Evolutionary conservation across 2,797 vertebrate species (phyloP).

Genomic region (Epinephelus coioides): DNA sequence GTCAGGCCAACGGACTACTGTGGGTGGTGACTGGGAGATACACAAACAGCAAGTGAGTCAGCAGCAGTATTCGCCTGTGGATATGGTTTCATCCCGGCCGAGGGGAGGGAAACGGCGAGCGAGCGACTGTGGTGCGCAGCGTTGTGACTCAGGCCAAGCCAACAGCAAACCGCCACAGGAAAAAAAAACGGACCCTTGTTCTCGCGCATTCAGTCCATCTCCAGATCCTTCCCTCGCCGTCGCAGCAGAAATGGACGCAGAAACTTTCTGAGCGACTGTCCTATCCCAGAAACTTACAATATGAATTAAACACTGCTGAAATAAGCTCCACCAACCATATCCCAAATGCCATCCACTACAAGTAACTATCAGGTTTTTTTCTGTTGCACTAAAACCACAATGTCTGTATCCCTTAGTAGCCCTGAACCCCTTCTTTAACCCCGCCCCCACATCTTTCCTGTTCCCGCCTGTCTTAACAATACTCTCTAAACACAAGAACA

Average conservation of each 20-base stretch:
- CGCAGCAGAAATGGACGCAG: constrained; percentile 35
- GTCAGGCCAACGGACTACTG: constrained; percentile 47
- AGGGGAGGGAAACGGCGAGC: constrained; percentile 19
- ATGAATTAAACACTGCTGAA: constrained; percentile 56
- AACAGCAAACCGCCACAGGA: constrained; percentile 11
- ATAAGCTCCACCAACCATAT: constrained; percentile 59
- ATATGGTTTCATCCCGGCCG: constrained; percentile 12
- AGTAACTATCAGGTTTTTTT: constrained; percentile 75
- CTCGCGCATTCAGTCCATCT: constrained; percentile 11
- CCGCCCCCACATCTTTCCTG: constrained; percentile 4
- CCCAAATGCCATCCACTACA: constrained; percentile 60
- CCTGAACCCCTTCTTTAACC: constrained; percentile 14
- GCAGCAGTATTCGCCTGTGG: constrained; percentile 56
- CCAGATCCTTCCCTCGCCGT: constrained; percentile 30
- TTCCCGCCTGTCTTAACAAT: constrained; percentile 44
- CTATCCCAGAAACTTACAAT: constrained; percentile 37
- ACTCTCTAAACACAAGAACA: constrained; percentile 29
- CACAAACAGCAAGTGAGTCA: constrained; percentile 41
- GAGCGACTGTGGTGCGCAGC: constrained; percentile 14
- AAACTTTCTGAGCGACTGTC: constrained; percentile 42
- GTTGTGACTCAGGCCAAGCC: constrained; percentile 51
- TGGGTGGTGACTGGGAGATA: constrained; percentile 42
- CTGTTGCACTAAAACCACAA: constrained; percentile 81
- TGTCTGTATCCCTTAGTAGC: constrained; percentile 69
- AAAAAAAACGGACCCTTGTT: constrained; percentile 8